Conservation (phyloP, 2,888 invertebrate species). For the Hyppa rectilinea region DNA sequence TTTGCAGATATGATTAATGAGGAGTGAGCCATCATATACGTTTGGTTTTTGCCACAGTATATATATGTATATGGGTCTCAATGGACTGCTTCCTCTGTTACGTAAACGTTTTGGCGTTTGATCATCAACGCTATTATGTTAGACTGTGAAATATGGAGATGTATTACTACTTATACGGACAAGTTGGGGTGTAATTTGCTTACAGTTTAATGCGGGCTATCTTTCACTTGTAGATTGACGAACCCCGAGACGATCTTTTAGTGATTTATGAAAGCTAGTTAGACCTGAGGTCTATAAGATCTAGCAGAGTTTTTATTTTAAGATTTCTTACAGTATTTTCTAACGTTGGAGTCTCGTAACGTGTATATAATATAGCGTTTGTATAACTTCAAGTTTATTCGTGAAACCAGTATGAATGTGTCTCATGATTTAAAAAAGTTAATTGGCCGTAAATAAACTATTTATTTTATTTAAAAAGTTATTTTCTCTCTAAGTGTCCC, state of each 20-base stretch:
- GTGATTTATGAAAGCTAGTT: conserved; percentile 34
- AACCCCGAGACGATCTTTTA: conserved; percentile 11
- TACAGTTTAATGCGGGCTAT: conserved; percentile 40
- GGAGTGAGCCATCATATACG: conserved; percentile 56
- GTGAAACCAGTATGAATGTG: not conserved
- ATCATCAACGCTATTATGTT: conserved; percentile 57
- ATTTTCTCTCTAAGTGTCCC: no score
- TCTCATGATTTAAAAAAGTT: no score
- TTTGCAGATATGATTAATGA: conserved; percentile 72
- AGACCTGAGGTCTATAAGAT: not conserved
- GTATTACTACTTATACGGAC: conserved; percentile 53
- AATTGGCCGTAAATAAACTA: no score
- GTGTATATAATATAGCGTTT: no score
- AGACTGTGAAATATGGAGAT: conserved; percentile 53
- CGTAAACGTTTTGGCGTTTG: conserved; percentile 62
- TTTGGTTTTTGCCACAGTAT: conserved; percentile 65
- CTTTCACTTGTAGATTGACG: conserved; percentile 42
- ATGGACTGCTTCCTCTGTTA: conserved; percentile 71
- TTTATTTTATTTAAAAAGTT: no score
- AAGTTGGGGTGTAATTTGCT: conserved; percentile 51
- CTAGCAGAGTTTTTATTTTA: not conserved
- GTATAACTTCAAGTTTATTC: not conserved
- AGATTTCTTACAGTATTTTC: not conserved
- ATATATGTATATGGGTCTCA: conserved; percentile 58
- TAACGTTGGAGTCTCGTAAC: not conserved